Evolutionary conservation across 2,113 vertebrate genomes (phyloP), one percentile per base, ranked within the genome.

Genomic region (Apistogramma diplotaenia): DNA sequence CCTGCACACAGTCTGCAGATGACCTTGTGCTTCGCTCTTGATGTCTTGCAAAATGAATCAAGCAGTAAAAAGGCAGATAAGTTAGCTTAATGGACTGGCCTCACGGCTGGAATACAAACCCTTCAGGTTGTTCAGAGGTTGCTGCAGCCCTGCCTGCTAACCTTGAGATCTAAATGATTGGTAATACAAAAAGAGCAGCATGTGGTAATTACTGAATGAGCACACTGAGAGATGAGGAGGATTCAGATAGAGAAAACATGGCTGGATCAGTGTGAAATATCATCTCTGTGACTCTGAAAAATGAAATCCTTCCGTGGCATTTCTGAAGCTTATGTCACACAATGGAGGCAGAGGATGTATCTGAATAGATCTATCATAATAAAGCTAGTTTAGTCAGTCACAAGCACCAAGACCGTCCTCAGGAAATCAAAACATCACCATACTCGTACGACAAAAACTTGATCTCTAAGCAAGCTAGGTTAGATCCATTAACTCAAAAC

Each of bases 361-460:
- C 18, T 51, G 67, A 77, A n/a, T 31, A n/a, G 31, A 82, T 81
- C 60, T 71, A 23, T 70, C 43, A 49, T 54, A 73, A 54, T 74
- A 85, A 91, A 89, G 86, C 88, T 88, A 78, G 73, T 76, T 76
- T 51, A 53, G 85, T 90, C 71, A 79, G 82, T 81, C 76, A 85
- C 87, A 59, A 87, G 87, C 73, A 83, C 84, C 84, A 84, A 79
- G 71, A 76, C 72, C 81, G 84, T 86, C 85, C 65, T 85, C 83
- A 16, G 71, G 62, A 89, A 93, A 86, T 74, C 67, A 84, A 89
- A 72, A 85, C 83, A 87, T 59, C 56, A 18, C 90, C 87, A 82
- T 13, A 87, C 79, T 83, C 40, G 31, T 35, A 90, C 79, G 54
- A 89, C 87, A 87, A 83, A 75, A 86, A 87, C 62, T 56, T 55